phyloP scores from a whole-genome alignment of 2,797 vertebrate genomes.

The Xenentodon cancila region DNA sequence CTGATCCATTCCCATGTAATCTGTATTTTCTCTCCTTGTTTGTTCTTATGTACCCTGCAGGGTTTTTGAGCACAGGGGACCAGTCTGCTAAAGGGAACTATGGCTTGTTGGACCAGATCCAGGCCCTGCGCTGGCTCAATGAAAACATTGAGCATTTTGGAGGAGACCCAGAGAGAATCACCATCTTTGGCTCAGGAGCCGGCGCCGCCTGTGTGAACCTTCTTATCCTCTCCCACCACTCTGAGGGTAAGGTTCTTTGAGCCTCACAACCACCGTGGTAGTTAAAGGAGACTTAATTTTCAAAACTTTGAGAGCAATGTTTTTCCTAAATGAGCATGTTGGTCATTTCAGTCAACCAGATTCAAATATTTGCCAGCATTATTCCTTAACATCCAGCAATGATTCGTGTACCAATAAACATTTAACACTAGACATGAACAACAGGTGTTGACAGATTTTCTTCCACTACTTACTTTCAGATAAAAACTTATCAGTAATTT shows the following conservation, averaged over 20 bases:
- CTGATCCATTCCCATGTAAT: constrained; percentile 37
- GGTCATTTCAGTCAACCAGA: not conserved
- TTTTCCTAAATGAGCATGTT: not conserved
- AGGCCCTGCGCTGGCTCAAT: constrained; percentile 98
- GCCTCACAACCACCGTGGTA: constrained; percentile 28
- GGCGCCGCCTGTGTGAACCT: constrained; percentile 98
- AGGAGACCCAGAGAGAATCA: constrained; percentile 96
- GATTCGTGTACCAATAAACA: constrained; percentile 4
- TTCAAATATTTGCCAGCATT: constrained; percentile 15
- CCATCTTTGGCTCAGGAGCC: constrained; percentile 98
- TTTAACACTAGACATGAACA: too few relatives aligned
- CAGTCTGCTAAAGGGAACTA: constrained; percentile 99
- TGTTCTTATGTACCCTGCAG: constrained; percentile 79
- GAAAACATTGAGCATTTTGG: constrained; percentile 98
- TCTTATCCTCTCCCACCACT: constrained; percentile 99
- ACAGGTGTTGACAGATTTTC: too few relatives aligned
- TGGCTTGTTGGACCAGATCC: constrained; percentile 97
- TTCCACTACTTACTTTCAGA: too few relatives aligned
- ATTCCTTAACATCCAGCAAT: constrained; percentile 20
- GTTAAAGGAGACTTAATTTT: constrained; percentile 37
- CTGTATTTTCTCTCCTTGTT: constrained; percentile 33
- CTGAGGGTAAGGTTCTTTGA: constrained; percentile 88
- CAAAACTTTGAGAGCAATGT: constrained; percentile 8
- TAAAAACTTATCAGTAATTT: too few relatives aligned
- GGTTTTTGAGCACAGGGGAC: constrained; percentile 97